phyloP scores from a whole-genome alignment of 2,113 vertebrate genomes.

The Emberiza fucata region DNA sequence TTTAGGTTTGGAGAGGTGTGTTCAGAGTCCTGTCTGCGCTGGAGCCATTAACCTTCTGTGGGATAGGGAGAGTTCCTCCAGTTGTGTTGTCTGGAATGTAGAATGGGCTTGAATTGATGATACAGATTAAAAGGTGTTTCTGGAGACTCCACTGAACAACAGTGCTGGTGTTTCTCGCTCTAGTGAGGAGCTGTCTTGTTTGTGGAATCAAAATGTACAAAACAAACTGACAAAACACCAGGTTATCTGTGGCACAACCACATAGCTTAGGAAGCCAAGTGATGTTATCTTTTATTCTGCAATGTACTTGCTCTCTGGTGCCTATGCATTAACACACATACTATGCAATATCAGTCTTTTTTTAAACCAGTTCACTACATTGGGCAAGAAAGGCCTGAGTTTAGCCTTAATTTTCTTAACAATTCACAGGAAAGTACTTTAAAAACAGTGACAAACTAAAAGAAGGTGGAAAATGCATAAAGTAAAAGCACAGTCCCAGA shows the following conservation, averaged over 20 bases:
- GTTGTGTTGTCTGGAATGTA: not conserved
- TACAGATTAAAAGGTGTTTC: not conserved
- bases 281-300: not conserved
- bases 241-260: not conserved
- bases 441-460: conserved; percentile 7
- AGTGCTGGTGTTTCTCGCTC: not conserved
- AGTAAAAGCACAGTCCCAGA: conserved; percentile 30
- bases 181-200: conserved; percentile 16
- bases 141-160: not conserved
- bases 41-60: not conserved
- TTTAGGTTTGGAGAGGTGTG: not conserved
- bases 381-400: conserved; percentile 13
- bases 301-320: conserved; percentile 33
- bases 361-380: conserved; percentile 9
- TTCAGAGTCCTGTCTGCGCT: not conserved
- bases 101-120: not conserved
- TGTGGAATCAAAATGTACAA: not conserved
- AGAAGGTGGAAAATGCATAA: conserved; percentile 17
- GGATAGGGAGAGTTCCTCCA: not conserved
- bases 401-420: conserved; percentile 47
- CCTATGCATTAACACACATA: conserved; percentile 47
- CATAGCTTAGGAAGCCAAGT: conserved; percentile 41
- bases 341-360: conserved; percentile 23
- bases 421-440: conserved; percentile 23
- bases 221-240: conserved; percentile 8